phyloP scores from a whole-genome alignment of 2,888 invertebrate species.

The Phortica magna region DNA sequence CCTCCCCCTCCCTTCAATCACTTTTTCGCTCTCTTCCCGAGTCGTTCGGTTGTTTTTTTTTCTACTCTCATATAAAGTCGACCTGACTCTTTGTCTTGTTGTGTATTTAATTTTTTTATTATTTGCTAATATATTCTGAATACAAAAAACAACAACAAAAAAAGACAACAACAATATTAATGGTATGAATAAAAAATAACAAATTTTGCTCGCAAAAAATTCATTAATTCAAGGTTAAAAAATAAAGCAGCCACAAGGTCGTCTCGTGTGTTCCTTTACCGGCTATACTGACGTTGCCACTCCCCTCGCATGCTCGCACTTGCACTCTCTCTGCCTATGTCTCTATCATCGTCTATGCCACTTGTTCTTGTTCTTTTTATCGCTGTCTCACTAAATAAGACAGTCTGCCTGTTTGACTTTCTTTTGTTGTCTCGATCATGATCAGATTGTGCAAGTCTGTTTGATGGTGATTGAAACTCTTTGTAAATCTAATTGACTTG shows the following conservation, averaged over 20 bases:
- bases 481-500: conserved; percentile 42
- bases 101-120: background rate
- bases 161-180: conserved; percentile 20
- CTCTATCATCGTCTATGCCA: no score
- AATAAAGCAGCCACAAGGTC: conserved; percentile 78
- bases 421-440: background rate
- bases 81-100: background rate
- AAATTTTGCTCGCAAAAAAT: conserved; percentile 34
- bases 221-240: conserved; percentile 76
- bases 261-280: conserved; percentile 42
- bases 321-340: no score
- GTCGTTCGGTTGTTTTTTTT: background rate
- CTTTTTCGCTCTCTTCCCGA: no score
- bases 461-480: background rate
- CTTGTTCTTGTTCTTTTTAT: no score
- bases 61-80: background rate
- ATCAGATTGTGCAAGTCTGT: background rate
- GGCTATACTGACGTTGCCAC: conserved; percentile 25
- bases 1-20: no score
- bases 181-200: conserved; percentile 27
- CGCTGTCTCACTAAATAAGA: background rate
- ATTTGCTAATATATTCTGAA: background rate
- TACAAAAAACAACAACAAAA: background rate
- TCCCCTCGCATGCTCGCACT: no score
- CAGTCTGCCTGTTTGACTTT: background rate